These are phyloP conservation scores for Piprites chloris DNA, from an alignment of 2,113 vertebrate genomes.

Conservation along the genomic window DNA sequence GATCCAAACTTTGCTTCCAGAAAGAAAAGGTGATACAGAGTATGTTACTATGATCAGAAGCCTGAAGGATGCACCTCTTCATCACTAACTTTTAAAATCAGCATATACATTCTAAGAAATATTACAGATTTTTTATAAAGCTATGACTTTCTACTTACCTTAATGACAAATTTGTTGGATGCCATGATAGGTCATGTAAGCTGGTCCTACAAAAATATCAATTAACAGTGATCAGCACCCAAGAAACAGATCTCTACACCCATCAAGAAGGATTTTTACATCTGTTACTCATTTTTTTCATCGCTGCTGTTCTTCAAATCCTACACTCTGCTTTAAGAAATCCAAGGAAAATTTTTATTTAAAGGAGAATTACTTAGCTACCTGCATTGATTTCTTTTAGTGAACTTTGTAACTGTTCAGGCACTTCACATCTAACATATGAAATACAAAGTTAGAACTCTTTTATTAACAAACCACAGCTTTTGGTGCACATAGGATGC, in stretches of 20 bases:
- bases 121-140: background rate
- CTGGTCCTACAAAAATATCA: constrained; percentile 34
- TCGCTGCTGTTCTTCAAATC: background rate
- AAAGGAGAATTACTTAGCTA: background rate
- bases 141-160: constrained; percentile 60
- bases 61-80: background rate
- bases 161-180: constrained; percentile 74
- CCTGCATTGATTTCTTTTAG: background rate
- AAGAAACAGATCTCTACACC: background rate
- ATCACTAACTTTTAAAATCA: background rate
- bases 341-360: background rate
- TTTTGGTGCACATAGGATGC: background rate
- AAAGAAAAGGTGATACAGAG: background rate
- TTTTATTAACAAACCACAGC: background rate
- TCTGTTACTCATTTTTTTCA: background rate
- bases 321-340: background rate
- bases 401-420: background rate
- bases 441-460: background rate
- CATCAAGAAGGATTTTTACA: background rate
- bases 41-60: background rate
- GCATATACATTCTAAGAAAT: background rate
- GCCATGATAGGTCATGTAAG: constrained; percentile 48
- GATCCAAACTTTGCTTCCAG: background rate
- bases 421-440: background rate
- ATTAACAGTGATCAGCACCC: background rate